Percentiles rank a stretch among this genome's conserved stretches.
phyloP scores from a whole-genome alignment of 2,797 vertebrate genomes.

The Pangasius djambal region DNA sequence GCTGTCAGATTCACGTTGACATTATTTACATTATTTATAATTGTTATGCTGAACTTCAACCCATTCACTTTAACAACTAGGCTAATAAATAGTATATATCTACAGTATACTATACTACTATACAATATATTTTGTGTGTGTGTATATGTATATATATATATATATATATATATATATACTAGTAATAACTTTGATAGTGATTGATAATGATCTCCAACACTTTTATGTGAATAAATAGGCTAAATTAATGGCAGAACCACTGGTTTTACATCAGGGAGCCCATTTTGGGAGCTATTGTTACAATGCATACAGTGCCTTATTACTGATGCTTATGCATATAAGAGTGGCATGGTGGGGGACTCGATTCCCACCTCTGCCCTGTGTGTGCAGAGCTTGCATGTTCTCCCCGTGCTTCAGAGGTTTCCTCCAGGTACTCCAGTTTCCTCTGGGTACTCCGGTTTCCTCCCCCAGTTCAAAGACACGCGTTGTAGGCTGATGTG shows the following conservation, averaged over 20 bases:
- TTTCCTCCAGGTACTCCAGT: no score
- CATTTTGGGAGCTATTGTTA: background rate
- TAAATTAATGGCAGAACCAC: background rate
- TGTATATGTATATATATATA: no score
- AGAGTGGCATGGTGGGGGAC: background rate
- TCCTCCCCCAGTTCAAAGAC: no score
- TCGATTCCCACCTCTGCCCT: no score
- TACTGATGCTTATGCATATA: background rate
- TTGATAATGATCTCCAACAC: background rate
- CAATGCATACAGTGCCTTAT: background rate
- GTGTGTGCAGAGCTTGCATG: no score
- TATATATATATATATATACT: background rate
- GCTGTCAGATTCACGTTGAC: background rate
- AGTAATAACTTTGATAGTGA: background rate
- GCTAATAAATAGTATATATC: background rate
- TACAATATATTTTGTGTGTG: background rate
- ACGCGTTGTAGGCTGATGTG: no score
- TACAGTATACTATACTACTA: background rate
- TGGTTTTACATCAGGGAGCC: background rate
- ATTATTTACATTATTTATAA: background rate
- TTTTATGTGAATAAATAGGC: background rate
- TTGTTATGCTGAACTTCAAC: background rate
- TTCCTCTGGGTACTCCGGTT: no score
- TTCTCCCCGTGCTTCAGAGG: no score
- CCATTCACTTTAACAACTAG: background rate